Evolutionary conservation across 2,797 vertebrate genomes (phyloP).

Genomic region (Sphenodon punctatus): DNA sequence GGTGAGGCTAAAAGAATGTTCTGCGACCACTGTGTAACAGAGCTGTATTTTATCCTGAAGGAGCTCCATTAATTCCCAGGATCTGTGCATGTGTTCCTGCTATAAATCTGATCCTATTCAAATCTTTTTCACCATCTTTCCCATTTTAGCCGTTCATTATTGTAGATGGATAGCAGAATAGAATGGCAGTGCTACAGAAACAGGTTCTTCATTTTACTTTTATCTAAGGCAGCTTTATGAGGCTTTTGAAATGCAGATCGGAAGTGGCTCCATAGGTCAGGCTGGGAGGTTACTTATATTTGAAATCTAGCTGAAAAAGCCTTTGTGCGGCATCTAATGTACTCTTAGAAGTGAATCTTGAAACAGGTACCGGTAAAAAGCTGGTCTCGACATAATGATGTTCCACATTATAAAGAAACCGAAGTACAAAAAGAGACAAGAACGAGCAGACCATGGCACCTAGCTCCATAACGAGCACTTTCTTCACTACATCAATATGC

Average conservation of each 20-base stretch:
- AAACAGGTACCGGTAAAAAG: slow-evolving; percentile 14
- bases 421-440: slow-evolving; percentile 50
- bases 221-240: slow-evolving; percentile 1
- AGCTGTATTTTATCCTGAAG: slow-evolving; percentile 25
- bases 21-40: neutral
- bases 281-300: slow-evolving; percentile 39
- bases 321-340: slow-evolving; percentile 28
- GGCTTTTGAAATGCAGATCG: slow-evolving; percentile 43
- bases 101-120: slow-evolving; percentile 42
- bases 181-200: slow-evolving; percentile 20
- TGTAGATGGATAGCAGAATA: slow-evolving; percentile 22
- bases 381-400: neutral
- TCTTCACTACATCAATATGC: slow-evolving; percentile 46
- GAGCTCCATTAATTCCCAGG: neutral
- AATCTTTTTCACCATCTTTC: slow-evolving; percentile 27
- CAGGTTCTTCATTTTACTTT: slow-evolving; percentile 44
- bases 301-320: slow-evolving; percentile 39
- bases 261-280: slow-evolving; percentile 37
- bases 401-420: slow-evolving; percentile 18
- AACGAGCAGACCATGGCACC: slow-evolving; percentile 16
- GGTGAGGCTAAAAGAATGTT: slow-evolving; percentile 4
- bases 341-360: slow-evolving; percentile 27
- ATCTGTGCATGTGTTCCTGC: slow-evolving; percentile 23
- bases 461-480: slow-evolving; percentile 17
- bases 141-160: slow-evolving; percentile 6